These are phyloP conservation scores for Drosophila macrothrix DNA, from an alignment of 2,888 invertebrate genomes.

Conservation along the genomic window DNA sequence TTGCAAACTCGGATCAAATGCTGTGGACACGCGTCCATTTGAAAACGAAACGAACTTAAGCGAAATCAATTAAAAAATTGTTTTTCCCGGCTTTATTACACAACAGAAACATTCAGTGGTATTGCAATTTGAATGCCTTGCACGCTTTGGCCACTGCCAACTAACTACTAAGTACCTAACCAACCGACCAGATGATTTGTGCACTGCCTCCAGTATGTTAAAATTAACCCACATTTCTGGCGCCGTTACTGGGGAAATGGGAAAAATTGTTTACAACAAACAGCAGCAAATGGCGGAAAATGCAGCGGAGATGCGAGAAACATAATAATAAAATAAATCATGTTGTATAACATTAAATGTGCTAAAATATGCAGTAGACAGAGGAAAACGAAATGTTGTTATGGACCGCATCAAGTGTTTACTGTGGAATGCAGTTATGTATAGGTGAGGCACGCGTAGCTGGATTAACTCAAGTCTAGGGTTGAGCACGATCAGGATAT, in stretches of 20 bases:
- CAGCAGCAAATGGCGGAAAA: constrained; percentile 28
- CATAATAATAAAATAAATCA: constrained; percentile 38
- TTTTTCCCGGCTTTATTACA: constrained; percentile 47
- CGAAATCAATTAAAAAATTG: constrained; percentile 66
- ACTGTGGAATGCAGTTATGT: constrained; percentile 58
- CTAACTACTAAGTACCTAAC: constrained; percentile 15
- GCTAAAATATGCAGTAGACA: constrained; percentile 23
- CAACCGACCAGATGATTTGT: constrained; percentile 52
- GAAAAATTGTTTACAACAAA: constrained; percentile 49
- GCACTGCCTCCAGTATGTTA: constrained; percentile 37
- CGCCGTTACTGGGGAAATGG: constrained; percentile 42
- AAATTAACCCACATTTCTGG: constrained; percentile 57
- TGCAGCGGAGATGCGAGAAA: constrained; percentile 16
- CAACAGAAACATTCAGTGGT: constrained; percentile 51
- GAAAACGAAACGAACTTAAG: constrained; percentile 52
- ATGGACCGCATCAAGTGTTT: constrained; percentile 38
- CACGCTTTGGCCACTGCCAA: constrained; percentile 45
- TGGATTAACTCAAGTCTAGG: constrained; percentile 37
- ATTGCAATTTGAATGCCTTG: constrained; percentile 78
- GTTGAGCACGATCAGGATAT: constrained; percentile 29
- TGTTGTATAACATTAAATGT: constrained; percentile 67
- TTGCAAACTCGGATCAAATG: constrained; percentile 27
- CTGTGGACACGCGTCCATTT: constrained; percentile 63
- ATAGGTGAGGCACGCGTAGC: constrained; percentile 52
- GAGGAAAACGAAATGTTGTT: constrained; percentile 36